Evolutionary conservation across 1,140 invertebrate genomes (phyloP).

Genomic region (Lanistes nyassanus): DNA sequence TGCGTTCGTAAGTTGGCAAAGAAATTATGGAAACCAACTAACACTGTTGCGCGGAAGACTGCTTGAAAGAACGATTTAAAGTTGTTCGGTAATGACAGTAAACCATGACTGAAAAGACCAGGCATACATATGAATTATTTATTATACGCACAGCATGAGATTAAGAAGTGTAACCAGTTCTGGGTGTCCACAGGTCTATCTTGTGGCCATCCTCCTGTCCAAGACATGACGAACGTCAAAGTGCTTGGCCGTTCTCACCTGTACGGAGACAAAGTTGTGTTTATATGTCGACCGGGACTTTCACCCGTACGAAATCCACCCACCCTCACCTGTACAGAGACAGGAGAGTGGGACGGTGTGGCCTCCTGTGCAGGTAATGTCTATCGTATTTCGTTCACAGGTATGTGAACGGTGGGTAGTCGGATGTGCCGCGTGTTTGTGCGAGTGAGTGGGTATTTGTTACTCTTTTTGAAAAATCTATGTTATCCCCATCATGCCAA

Average conservation of each 20-base stretch:
- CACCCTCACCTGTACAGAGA: constrained; percentile 58
- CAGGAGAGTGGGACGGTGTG: constrained; percentile 63
- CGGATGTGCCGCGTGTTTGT: constrained; percentile 26
- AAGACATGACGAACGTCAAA: constrained; percentile 52
- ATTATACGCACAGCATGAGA: neutral
- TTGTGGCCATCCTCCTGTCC: constrained; percentile 61
- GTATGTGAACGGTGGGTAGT: neutral
- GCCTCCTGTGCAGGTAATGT: constrained; percentile 58
- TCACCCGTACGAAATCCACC: constrained; percentile 50
- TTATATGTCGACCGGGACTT: constrained; percentile 66
- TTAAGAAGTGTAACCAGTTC: neutral
- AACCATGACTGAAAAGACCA: neutral
- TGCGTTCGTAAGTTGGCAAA: constrained; percentile 68
- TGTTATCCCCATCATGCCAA: neutral
- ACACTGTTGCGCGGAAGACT: no score
- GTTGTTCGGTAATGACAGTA: neutral
- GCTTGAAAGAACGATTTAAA: no score
- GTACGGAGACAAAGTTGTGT: constrained; percentile 67
- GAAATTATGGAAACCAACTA: no score
- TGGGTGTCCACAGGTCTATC: constrained; percentile 63
- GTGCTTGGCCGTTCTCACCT: constrained; percentile 68
- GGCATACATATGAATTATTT: neutral
- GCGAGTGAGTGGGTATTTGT: constrained; percentile 21
- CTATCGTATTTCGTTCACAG: neutral
- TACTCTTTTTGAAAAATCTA: constrained; percentile 2